Evolutionary conservation across 2,888 invertebrate species (phyloP).

Genomic region (Auanema freiburgensis): DNA sequence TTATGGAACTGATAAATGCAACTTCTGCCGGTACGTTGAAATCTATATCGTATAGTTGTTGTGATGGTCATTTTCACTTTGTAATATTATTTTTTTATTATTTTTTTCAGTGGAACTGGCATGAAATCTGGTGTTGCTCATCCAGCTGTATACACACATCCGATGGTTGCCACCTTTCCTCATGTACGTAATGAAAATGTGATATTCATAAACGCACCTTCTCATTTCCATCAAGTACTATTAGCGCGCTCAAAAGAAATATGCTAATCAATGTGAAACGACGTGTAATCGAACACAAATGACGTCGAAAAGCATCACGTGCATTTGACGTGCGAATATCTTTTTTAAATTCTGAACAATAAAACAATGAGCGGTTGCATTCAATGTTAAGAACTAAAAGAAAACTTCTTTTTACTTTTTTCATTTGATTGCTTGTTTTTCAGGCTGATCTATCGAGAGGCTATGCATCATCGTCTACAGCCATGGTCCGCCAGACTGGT

Average conservation of each 20-base stretch:
- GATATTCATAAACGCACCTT: too few species aligned
- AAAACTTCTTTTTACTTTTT: not conserved
- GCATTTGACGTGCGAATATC: too few species aligned
- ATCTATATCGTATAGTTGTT: not conserved
- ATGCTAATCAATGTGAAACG: too few species aligned
- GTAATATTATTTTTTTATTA: not conserved
- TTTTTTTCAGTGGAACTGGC: conserved; percentile 59
- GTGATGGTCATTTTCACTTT: not conserved
- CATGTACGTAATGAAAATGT: conserved; percentile 37
- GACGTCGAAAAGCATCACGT: too few species aligned
- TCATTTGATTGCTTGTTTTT: not conserved
- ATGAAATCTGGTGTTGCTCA: conserved; percentile 65
- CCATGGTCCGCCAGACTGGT: conserved; percentile 45
- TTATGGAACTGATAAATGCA: conserved; percentile 61
- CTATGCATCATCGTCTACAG: conserved; percentile 55
- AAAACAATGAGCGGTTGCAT: not conserved
- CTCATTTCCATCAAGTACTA: too few species aligned
- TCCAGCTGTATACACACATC: conserved; percentile 64
- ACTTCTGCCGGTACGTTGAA: conserved; percentile 51
- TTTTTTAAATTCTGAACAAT: conserved; percentile 1
- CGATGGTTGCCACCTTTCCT: conserved; percentile 62
- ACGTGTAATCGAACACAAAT: too few species aligned
- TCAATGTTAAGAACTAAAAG: conserved; percentile 6
- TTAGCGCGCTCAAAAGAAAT: too few species aligned
- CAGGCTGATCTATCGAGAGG: conserved; percentile 57